Percentiles rank a stretch among this genome's conserved stretches.
These are phyloP conservation scores for Nannobrachium achirus DNA, from an alignment of 2,113 vertebrate genomes.

Conservation along the genomic window DNA sequence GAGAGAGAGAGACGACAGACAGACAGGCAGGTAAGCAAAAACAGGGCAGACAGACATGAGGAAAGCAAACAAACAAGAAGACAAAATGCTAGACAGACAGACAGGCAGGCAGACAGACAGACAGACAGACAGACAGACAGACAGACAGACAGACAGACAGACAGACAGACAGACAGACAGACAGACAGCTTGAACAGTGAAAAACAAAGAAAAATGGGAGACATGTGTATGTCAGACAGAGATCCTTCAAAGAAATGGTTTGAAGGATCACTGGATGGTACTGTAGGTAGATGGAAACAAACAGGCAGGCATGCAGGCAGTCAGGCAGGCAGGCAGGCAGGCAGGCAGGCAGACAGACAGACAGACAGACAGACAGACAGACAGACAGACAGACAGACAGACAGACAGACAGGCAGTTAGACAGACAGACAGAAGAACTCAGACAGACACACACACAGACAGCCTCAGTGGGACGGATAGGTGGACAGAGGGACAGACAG, in stretches of 20 bases:
- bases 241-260: no score
- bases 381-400: not conserved
- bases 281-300: no score
- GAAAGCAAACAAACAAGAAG: no score
- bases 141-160: conserved; percentile 2
- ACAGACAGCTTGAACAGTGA: not conserved
- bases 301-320: no score
- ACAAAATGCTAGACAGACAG: no score
- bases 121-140: not conserved
- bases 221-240: no score
- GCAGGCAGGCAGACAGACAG: no score
- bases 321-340: no score
- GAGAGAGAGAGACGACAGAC: not conserved
- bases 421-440: no score
- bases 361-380: not conserved
- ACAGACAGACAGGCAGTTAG: not conserved
- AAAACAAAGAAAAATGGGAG: no score
- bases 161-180: conserved; percentile 10
- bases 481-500: not conserved
- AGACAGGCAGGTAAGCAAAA: not conserved
- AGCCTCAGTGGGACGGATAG: no score
- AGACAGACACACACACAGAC: not conserved
- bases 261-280: no score
- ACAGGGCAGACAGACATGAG: not conserved
- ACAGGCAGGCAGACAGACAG: not conserved